Conservation (phyloP, 2,113 vertebrate species). For the Eulacestoma nigropectus region DNA sequence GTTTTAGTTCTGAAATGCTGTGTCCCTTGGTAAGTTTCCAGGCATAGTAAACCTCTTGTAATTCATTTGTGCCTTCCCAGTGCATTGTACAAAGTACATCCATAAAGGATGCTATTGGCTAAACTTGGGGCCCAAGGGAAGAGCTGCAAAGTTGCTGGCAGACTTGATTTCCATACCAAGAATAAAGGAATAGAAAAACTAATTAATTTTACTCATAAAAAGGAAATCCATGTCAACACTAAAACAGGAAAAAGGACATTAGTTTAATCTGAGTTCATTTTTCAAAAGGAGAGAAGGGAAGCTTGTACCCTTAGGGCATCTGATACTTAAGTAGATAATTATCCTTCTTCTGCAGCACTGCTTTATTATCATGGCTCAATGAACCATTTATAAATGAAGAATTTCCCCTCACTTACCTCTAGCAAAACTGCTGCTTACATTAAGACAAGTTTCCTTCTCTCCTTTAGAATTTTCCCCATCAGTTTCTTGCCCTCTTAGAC, state of each 20-base stretch:
- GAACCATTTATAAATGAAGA: slow-evolving; percentile 73
- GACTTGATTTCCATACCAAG: slow-evolving; percentile 47
- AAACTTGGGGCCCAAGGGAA: slow-evolving; percentile 19
- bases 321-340: slow-evolving; percentile 78
- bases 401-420: slow-evolving; percentile 70
- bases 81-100: not conserved
- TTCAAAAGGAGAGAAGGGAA: slow-evolving; percentile 65
- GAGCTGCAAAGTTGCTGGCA: not conserved
- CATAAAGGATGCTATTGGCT: not conserved
- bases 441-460: slow-evolving; percentile 11
- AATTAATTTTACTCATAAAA: slow-evolving; percentile 68
- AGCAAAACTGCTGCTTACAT: slow-evolving; percentile 55
- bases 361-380: slow-evolving; percentile 76
- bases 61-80: slow-evolving; percentile 39
- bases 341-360: slow-evolving; percentile 65
- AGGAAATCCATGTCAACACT: slow-evolving; percentile 63
- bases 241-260: slow-evolving; percentile 65
- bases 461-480: not conserved
- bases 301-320: slow-evolving; percentile 64
- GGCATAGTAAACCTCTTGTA: slow-evolving; percentile 32
- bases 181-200: slow-evolving; percentile 25
- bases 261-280: slow-evolving; percentile 70
- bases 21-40: not conserved
- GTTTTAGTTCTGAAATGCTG: not conserved
- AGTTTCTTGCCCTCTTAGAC: not conserved